phyloP scores from a whole-genome alignment of 2,113 vertebrate genomes.

The Arvicanthis niloticus region DNA sequence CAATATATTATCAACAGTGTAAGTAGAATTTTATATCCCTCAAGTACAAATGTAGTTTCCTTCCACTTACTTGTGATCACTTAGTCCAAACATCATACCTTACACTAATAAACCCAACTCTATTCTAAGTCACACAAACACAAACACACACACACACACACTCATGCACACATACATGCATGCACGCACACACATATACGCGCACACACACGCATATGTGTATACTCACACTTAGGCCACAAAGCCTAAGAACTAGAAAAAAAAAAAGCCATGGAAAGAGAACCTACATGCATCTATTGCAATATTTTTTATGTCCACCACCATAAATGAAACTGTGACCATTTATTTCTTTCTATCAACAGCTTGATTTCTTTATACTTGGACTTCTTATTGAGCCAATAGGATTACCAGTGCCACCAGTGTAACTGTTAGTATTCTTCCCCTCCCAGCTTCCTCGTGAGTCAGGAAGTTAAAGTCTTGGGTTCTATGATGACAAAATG shows the following conservation, averaged over 20 bases:
- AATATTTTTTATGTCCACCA: background rate
- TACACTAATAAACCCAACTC: background rate
- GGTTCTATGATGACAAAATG: background rate
- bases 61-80: constrained; percentile 12
- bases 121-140: background rate
- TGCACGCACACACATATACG: background rate
- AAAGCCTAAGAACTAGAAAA: background rate
- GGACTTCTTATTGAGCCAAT: background rate
- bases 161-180: background rate
- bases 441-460: background rate
- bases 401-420: background rate
- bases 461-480: background rate
- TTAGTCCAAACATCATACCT: background rate
- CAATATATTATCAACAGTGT: constrained; percentile 13
- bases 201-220: background rate
- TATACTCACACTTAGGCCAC: background rate
- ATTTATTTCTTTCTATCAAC: background rate
- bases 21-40: background rate
- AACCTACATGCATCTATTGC: background rate
- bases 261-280: background rate
- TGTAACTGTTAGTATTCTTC: background rate
- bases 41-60: background rate
- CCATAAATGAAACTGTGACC: background rate
- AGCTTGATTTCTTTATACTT: background rate
- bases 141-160: background rate